Evolutionary conservation across 2,888 invertebrate genomes (phyloP).

Genomic region (Hedya salicella): DNA sequence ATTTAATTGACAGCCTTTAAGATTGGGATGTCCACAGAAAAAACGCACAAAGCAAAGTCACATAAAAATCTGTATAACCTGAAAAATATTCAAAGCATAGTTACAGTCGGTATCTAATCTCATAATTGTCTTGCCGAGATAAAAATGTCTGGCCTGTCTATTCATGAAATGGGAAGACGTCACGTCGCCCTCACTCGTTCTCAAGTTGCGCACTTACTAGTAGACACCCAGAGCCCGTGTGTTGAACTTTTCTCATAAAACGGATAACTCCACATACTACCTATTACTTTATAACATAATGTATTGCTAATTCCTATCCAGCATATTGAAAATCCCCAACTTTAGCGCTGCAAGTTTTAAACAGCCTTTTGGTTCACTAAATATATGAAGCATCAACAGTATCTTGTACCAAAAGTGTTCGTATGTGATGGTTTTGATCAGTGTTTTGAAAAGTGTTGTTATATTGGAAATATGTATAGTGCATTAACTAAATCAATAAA

Average conservation of each 20-base stretch:
- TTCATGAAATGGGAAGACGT: conserved; percentile 64
- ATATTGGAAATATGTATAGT: too few species aligned
- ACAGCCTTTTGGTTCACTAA: conserved; percentile 1
- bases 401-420: background rate
- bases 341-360: conserved; percentile 21
- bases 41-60: too few species aligned
- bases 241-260: conserved; percentile 81
- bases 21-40: too few species aligned
- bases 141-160: too few species aligned
- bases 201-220: conserved; percentile 62
- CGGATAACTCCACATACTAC: conserved; percentile 73
- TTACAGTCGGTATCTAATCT: too few species aligned
- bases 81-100: too few species aligned
- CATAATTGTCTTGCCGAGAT: too few species aligned
- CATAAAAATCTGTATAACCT: too few species aligned
- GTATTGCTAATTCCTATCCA: conserved; percentile 71
- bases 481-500: too few species aligned
- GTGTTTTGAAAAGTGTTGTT: too few species aligned
- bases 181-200: conserved; percentile 78
- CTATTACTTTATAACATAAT: conserved; percentile 62
- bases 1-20: too few species aligned
- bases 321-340: conserved; percentile 62
- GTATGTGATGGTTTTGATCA: background rate
- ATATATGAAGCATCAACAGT: background rate
- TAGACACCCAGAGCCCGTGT: conserved; percentile 64